Evolutionary conservation across 2,888 invertebrate genomes (phyloP).

Genomic region (Sclerodermus sp.): DNA sequence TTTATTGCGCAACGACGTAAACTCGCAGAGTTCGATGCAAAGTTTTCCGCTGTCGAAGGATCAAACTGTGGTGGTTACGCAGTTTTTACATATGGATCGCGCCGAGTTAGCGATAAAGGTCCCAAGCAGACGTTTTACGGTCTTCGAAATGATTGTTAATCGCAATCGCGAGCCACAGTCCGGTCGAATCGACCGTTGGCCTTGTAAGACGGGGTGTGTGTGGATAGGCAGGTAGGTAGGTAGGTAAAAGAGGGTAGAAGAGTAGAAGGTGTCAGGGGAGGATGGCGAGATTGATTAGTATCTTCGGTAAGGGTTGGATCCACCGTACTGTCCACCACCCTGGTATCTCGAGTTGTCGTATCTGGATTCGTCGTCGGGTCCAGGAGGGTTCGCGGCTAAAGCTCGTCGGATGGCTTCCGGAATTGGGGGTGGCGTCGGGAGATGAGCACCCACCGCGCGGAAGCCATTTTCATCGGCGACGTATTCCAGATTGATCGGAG

Average conservation of each 20-base stretch:
- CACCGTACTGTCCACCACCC: conserved; percentile 1
- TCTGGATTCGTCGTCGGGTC: conserved; percentile 28
- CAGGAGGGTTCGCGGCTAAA: conserved; percentile 47
- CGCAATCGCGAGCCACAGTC: too few species aligned
- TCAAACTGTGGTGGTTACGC: too few species aligned
- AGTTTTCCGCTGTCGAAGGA: too few species aligned
- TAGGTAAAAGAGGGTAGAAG: conserved; percentile 7
- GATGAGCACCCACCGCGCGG: conserved; percentile 74
- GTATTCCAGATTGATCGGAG: conserved; percentile 71
- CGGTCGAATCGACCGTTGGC: too few species aligned
- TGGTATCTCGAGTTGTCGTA: conserved; percentile 1
- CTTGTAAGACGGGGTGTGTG: not conserved
- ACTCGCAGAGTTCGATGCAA: too few species aligned
- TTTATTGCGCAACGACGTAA: conserved; percentile 21
- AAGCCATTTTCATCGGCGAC: conserved; percentile 80
- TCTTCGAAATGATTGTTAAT: too few species aligned
- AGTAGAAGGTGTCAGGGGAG: not conserved
- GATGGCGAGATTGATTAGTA: conserved; percentile 4
- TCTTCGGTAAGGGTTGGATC: conserved; percentile 21
- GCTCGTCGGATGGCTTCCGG: conserved; percentile 72
- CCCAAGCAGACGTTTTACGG: too few species aligned
- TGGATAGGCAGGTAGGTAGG: too few species aligned
- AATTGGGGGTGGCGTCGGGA: conserved; percentile 77
- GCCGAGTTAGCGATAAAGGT: conserved; percentile 6
- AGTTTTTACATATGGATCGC: conserved; percentile 19